A percentile compares a stretch with the other conserved stretches of the same genome.
These are phyloP conservation scores for Mechanitis messenoides DNA, from an alignment of 2,888 invertebrate species.

Conservation along the genomic window DNA sequence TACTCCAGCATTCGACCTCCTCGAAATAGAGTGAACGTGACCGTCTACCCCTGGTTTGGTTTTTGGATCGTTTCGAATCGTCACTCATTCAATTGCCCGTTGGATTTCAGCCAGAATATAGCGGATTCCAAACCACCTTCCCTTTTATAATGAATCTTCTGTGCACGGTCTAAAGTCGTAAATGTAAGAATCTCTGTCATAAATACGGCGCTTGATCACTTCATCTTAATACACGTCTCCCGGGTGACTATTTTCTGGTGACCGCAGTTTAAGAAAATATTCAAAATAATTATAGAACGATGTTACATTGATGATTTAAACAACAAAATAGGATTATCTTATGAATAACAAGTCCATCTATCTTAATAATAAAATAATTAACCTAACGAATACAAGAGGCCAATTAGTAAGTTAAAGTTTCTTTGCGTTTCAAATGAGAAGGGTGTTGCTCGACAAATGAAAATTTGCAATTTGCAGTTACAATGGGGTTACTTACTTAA, in stretches of 20 bases:
- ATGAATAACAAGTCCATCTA: no score
- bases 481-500: no score
- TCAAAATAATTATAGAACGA: not conserved
- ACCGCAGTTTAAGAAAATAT: slow-evolving; percentile 13
- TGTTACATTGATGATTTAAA: no score
- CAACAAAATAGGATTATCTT: no score
- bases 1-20: slow-evolving; percentile 63
- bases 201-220: slow-evolving; percentile 28
- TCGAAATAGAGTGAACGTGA: slow-evolving; percentile 66
- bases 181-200: slow-evolving; percentile 24
- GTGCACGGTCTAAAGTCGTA: slow-evolving; percentile 30
- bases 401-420: no score
- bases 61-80: slow-evolving; percentile 61
- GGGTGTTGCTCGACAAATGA: no score
- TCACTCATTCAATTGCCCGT: slow-evolving; percentile 71
- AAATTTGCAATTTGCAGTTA: no score
- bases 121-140: slow-evolving; percentile 53
- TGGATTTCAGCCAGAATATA: slow-evolving; percentile 68
- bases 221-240: slow-evolving; percentile 24
- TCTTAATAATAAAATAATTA: no score
- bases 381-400: no score
- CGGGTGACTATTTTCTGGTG: slow-evolving; percentile 23
- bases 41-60: slow-evolving; percentile 61
- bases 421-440: no score
- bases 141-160: slow-evolving; percentile 44